Conservation (phyloP, 2,113 vertebrate species). For the Hymenochirus boettgeri region DNA sequence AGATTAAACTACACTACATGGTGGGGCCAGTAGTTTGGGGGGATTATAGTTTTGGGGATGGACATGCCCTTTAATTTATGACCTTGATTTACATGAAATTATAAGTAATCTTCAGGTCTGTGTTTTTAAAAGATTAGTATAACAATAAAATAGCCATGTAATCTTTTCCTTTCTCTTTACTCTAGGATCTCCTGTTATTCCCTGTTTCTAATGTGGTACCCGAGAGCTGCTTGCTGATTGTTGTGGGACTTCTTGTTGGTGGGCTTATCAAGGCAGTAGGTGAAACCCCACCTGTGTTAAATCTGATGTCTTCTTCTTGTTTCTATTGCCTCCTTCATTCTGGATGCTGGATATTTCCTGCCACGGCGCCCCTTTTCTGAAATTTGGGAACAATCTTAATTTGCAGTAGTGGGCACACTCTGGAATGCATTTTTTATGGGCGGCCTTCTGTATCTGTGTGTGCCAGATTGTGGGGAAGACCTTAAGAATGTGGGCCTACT, state of each 20-base stretch:
- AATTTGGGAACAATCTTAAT: slow-evolving; percentile 97
- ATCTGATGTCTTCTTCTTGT: slow-evolving; percentile 85
- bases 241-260: slow-evolving; percentile 87
- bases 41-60: too few species aligned
- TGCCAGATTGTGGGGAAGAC: slow-evolving; percentile 63
- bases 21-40: too few species aligned
- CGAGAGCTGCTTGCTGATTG: slow-evolving; percentile 93
- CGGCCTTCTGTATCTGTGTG: slow-evolving; percentile 77
- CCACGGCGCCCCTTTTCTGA: slow-evolving; percentile 92
- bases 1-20: too few species aligned
- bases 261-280: slow-evolving; percentile 85
- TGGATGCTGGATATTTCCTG: slow-evolving; percentile 96
- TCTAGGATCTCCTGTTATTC: slow-evolving; percentile 90
- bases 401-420: slow-evolving; percentile 90
- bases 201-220: slow-evolving; percentile 84
- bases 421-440: slow-evolving; percentile 96
- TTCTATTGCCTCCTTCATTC: slow-evolving; percentile 94
- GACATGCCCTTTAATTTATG: too few species aligned
- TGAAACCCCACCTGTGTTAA: slow-evolving; percentile 74
- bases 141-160: too few species aligned
- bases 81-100: too few species aligned
- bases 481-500: slow-evolving; percentile 72
- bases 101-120: too few species aligned
- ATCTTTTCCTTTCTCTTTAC: background rate
- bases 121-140: too few species aligned